Base-by-base conservation (phyloP, 1,140 invertebrate species). In the Agrypnia vestita region DNA sequence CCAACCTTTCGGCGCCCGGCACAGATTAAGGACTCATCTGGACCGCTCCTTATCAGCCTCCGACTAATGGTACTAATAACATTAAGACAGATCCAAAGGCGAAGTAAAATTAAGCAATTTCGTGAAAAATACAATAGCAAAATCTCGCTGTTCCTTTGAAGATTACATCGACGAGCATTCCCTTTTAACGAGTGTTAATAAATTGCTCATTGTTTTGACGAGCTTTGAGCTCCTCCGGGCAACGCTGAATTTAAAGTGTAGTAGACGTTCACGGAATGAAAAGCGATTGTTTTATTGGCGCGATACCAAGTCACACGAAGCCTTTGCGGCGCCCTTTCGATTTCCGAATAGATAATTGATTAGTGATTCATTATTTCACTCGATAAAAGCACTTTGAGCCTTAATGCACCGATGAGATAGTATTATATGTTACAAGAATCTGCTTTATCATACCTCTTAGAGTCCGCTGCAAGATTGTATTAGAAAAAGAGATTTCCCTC, bases 371-470 rank as follows among this genome's bases (percentile, higher is more conserved):
- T 71, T 71, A 35, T 71, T 71, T 71, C 9, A 12, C 44, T 47
- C 15, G 67, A 71, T 71, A 71, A 71, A 71, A 71, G 46, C 67
- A 71, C 67, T 71, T 71, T 71, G 19, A 71, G 17, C 51, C 43
- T 74, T 74, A 74, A 74, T 74, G 71, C 25, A 74, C 71, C n/a
- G 71, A 74, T 74, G 53, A 55, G 71, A 74, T 55, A 35, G 6
- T 35, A 35, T 35, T 35, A 35, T 35, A 55, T 59, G 71, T 21
- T 21, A 53, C 25, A 73, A 19, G 71, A 74, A 74, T 74, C 71
- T 56, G 71, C 35, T 56, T 74, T 55, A 74, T 74, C 71, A 56
- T 74, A 17, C 51, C 43, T 74, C 25, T 56, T 56, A 74, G 43
- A 46, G 11, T 44, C 13, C 17, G 43, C 13, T 47, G 43, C 19